These are phyloP conservation scores for Linepithema humile DNA, from an alignment of 1,140 invertebrate species.

Conservation along the genomic window DNA sequence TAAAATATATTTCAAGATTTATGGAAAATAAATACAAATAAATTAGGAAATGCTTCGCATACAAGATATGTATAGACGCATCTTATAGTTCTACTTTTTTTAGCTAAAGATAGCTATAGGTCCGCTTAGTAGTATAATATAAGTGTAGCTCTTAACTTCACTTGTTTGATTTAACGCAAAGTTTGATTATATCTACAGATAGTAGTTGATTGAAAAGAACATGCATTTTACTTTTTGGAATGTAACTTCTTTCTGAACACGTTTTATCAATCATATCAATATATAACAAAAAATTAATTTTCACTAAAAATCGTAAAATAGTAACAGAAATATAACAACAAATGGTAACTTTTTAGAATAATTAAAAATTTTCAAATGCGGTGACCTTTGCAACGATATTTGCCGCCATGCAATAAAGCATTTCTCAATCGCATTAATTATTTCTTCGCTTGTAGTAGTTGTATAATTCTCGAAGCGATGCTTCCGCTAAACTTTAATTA, in stretches of 20 bases:
- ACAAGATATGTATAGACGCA: background rate
- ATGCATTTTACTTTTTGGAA: slow-evolving; percentile 2
- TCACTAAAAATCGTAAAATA: background rate
- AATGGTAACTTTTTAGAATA: background rate
- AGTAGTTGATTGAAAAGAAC: slow-evolving; percentile 18
- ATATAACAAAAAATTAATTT: background rate
- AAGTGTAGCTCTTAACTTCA: slow-evolving; percentile 44
- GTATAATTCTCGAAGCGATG: slow-evolving; percentile 38
- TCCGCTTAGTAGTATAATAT: slow-evolving; percentile 33
- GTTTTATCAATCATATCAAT: background rate
- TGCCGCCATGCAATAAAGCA: background rate
- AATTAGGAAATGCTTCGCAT: background rate
- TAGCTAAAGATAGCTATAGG: slow-evolving; percentile 33
- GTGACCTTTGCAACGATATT: background rate
- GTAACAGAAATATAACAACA: background rate
- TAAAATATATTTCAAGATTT: background rate
- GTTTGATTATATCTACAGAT: slow-evolving; percentile 10
- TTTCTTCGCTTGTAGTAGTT: background rate
- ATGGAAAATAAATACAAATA: background rate
- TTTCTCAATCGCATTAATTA: slow-evolving; percentile 53
- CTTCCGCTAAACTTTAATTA: slow-evolving; percentile 46
- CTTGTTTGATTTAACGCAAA: slow-evolving; percentile 27
- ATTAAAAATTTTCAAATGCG: background rate
- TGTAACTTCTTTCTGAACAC: background rate
- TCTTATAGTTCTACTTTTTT: slow-evolving; percentile 36